Conservation (phyloP, 1,140 invertebrate genomes). For the Pristionchus pacificus region DNA sequence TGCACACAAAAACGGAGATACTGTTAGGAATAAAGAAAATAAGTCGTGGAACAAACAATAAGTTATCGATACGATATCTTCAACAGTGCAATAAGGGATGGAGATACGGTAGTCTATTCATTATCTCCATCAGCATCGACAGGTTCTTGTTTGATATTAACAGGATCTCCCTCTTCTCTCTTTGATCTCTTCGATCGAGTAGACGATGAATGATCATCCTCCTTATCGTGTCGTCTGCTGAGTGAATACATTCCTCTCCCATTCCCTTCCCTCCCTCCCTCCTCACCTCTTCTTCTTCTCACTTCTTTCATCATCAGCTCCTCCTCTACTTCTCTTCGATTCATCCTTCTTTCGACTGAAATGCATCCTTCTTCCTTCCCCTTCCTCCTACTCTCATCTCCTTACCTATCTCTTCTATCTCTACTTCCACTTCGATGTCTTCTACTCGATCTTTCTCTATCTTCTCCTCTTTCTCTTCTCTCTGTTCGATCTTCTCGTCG, state of each 20-base stretch:
- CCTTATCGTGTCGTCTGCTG: constrained; percentile 16
- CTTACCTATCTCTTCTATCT: constrained; percentile 1
- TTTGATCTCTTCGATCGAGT: constrained; percentile 7
- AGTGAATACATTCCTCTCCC: neutral
- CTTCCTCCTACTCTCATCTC: no score
- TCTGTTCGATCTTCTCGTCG: neutral
- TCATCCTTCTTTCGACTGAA: constrained; percentile 8
- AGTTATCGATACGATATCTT: no score
- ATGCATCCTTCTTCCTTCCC: no score
- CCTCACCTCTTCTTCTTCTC: neutral
- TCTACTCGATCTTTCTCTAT: constrained; percentile 11
- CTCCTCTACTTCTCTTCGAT: constrained; percentile 8
- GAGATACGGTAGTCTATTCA: no score
- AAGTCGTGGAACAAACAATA: no score
- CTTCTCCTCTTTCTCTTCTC: neutral
- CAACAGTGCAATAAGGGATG: no score
- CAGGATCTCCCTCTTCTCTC: neutral
- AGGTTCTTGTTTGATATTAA: neutral
- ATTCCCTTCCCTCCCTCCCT: neutral
- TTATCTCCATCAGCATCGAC: no score
- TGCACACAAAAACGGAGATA: no score
- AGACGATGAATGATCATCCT: constrained; percentile 15
- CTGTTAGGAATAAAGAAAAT: no score
- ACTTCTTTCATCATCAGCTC: neutral
- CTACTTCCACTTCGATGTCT: constrained; percentile 17